Base-by-base conservation (phyloP, 1,140 invertebrate genomes). In the Plodia interpunctella region DNA sequence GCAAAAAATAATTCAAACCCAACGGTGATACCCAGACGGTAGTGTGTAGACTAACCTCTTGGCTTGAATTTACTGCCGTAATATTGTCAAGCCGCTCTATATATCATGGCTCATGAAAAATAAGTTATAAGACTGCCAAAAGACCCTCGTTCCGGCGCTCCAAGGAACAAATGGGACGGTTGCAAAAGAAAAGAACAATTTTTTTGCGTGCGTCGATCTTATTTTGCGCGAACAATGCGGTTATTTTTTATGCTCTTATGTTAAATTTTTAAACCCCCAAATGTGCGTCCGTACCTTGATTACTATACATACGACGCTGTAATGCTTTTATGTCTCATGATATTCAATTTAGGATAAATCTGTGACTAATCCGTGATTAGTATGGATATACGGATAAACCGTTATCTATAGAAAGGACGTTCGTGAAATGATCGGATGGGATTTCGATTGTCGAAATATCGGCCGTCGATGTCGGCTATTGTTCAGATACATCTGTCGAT, bases 121-220 rank as follows among this genome's bases (percentile, higher is more conserved):
- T 73, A 76, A 76, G 66, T 70, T 65, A 59, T 65, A 68, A 71
- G 57, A 59, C 54, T 64, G 54, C 55, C 59, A 67, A 69, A 62
- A 67, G 66, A 68, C 63, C 66, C 70, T 67, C 67, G 63, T 66
- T 58, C 57, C 62, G 60, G 59, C 60, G 53, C 56, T 66, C 55
- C 62, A 57, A 57, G 58, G 62, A 71, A 73, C 68, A 71, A 73
- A 72, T 70, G 65, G 56, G 56, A 65, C 57, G 55, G 60, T 66
- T 67, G 49, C 9, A 63, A 57, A 59, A 56, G 63, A 66, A 68
- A 73, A 57, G 59, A 65, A 62, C 59, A 69, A 65, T 70, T 76
- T 68, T n/a, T 66, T 70, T 72, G 65, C 60, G 59, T 61, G 62
- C 57, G 59, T 57, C 63, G 69, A 72, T 59, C 62, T 62, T 49